phyloP scores from a whole-genome alignment of 1,140 invertebrate species.

The Varroa destructor region DNA sequence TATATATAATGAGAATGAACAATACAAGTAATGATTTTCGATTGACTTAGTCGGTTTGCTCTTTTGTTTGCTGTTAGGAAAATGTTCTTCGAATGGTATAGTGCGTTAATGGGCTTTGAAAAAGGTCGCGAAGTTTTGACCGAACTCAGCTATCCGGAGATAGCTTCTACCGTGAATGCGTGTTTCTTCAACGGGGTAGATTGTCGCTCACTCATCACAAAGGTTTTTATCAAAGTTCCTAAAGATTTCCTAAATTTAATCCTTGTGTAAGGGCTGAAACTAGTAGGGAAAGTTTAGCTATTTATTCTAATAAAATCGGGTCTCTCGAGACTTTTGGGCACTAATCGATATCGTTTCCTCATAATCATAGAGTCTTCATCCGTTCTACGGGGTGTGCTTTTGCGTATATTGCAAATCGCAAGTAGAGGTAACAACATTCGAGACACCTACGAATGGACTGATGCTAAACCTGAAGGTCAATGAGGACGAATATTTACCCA shows the following conservation, averaged over 20 bases:
- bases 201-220: not conserved
- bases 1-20: no score
- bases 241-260: no score
- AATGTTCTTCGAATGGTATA: conserved; percentile 4
- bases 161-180: not conserved
- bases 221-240: no score
- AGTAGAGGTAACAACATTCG: not conserved
- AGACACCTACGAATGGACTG: not conserved
- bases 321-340: no score
- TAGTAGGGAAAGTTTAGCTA: no score
- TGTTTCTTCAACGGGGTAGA: not conserved
- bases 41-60: no score
- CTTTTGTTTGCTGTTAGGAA: not conserved
- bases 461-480: conserved; percentile 9
- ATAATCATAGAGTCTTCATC: not conserved
- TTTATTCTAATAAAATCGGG: no score
- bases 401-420: not conserved
- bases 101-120: not conserved
- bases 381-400: not conserved
- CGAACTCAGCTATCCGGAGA: not conserved
- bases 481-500: not conserved
- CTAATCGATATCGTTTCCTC: no score
- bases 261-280: no score
- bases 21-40: no score
- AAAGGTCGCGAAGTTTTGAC: not conserved